A percentile compares a stretch with the other conserved stretches of the same genome.
Evolutionary conservation across 1,140 invertebrate species (phyloP).

Genomic region (Pteromalus puparum): DNA sequence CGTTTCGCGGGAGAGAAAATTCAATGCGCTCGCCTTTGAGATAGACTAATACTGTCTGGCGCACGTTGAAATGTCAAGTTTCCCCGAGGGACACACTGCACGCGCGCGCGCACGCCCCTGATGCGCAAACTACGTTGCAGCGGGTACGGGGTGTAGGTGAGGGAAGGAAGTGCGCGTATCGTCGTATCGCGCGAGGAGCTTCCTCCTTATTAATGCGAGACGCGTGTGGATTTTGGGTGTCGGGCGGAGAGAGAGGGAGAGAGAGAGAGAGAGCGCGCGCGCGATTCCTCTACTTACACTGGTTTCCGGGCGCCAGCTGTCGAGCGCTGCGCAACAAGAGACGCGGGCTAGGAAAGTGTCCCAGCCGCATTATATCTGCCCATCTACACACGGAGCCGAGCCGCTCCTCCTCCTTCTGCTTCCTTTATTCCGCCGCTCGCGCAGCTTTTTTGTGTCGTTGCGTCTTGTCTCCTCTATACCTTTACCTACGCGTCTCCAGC

Average conservation of each 20-base stretch:
- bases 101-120: no score
- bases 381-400: no score
- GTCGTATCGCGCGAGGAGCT: background rate
- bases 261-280: no score
- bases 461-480: background rate
- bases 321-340: background rate
- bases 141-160: no score
- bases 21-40: no score
- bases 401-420: background rate
- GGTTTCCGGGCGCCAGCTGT: constrained; percentile 39
- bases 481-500: background rate
- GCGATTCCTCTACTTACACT: constrained; percentile 17
- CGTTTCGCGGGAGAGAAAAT: no score
- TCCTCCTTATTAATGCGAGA: constrained; percentile 32
- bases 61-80: no score
- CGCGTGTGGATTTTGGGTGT: constrained; percentile 15
- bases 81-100: no score
- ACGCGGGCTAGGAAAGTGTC: constrained; percentile 36
- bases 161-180: background rate
- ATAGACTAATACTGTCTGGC: no score
- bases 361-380: background rate
- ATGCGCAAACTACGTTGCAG: no score
- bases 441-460: background rate
- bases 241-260: no score
- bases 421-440: background rate